Evolutionary conservation across 2,113 vertebrate genomes (phyloP).

Genomic region (Nanorana parkeri): DNA sequence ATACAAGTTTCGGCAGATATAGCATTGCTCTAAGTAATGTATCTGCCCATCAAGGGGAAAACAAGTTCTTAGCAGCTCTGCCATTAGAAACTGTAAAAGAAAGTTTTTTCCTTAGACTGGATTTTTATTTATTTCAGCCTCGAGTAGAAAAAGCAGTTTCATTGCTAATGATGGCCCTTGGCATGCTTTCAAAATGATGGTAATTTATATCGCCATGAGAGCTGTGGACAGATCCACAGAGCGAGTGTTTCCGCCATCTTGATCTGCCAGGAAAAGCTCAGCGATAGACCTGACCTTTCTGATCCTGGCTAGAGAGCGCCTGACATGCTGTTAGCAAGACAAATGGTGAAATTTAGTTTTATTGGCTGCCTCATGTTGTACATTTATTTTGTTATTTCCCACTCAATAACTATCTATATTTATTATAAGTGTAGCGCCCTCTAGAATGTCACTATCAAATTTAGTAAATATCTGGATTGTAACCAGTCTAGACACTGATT

Average conservation of each 20-base stretch:
- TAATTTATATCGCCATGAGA: background rate
- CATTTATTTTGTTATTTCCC: background rate
- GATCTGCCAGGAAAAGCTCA: background rate
- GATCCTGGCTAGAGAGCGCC: background rate
- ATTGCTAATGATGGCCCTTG: background rate
- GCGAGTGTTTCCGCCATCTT: background rate
- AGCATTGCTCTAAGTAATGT: no score
- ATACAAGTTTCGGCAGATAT: no score
- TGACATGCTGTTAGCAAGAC: constrained; percentile 7
- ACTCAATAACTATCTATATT: background rate
- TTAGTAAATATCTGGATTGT: no score
- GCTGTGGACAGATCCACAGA: background rate
- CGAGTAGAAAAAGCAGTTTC: no score
- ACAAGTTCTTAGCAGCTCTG: no score
- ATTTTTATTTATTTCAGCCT: no score
- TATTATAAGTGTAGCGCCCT: no score
- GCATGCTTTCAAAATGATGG: background rate
- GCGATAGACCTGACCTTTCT: constrained; percentile 2
- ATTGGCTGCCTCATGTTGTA: background rate
- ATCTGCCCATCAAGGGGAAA: no score
- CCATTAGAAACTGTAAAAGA: no score
- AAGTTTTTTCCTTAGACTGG: no score
- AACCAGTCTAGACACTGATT: no score
- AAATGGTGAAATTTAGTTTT: constrained; percentile 1
- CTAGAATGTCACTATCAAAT: no score